Evolutionary conservation across 2,113 vertebrate species (phyloP).

Genomic region (Chitala chitala): DNA sequence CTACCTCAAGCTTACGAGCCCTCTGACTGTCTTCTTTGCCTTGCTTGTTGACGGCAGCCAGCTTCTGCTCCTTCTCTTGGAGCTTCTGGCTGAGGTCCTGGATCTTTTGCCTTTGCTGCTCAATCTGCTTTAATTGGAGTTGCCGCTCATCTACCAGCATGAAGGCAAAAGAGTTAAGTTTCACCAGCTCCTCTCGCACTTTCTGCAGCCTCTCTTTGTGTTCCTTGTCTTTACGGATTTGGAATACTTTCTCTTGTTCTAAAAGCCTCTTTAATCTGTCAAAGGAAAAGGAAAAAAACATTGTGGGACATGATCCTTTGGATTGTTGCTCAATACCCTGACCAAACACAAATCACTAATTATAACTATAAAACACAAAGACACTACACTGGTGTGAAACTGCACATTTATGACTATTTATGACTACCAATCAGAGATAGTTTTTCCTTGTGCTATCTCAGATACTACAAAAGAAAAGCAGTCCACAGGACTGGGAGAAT

Average conservation of each 20-base stretch:
- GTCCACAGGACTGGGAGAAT: too few species aligned
- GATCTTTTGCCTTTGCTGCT: constrained; percentile 82
- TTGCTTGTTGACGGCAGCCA: constrained; percentile 57
- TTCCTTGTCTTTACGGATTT: constrained; percentile 84
- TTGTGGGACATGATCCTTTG: neutral
- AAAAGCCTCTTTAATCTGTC: constrained; percentile 84
- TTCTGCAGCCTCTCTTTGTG: constrained; percentile 76
- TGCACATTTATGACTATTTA: too few species aligned
- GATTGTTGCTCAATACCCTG: neutral
- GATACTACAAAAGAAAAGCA: too few species aligned
- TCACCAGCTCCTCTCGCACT: constrained; percentile 80
- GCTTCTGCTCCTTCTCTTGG: constrained; percentile 76
- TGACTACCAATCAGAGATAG: too few species aligned
- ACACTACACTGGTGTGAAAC: neutral
- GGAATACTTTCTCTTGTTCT: constrained; percentile 90
- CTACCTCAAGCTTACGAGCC: constrained; percentile 74
- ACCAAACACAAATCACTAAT: neutral
- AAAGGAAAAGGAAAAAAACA: constrained; percentile 37
- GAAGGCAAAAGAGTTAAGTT: constrained; percentile 91
- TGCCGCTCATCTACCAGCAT: constrained; percentile 95
- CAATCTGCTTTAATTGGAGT: constrained; percentile 84
- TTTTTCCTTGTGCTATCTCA: too few species aligned
- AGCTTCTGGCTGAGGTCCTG: constrained; percentile 80
- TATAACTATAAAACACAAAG: neutral
- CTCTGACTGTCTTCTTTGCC: constrained; percentile 82